Conservation (phyloP, 2,888 invertebrate species). For the Dryobota labecula region DNA sequence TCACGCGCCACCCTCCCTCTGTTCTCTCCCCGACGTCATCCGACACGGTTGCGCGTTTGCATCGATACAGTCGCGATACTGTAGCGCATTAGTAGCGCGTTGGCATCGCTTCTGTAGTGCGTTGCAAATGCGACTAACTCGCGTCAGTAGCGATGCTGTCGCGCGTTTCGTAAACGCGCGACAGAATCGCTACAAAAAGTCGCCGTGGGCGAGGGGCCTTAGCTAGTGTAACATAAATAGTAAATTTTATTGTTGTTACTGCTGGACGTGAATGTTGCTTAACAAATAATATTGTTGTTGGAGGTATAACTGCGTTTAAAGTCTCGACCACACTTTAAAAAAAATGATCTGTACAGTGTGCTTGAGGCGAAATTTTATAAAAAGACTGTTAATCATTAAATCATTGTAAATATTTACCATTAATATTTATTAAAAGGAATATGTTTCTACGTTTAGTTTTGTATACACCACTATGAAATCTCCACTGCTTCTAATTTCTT, state of each 20-base stretch:
- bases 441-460: conserved; percentile 58
- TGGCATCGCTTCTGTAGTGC: too few species aligned
- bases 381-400: conserved; percentile 62
- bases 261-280: conserved; percentile 37
- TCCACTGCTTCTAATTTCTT: conserved; percentile 91
- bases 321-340: conserved; percentile 5
- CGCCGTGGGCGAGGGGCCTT: too few species aligned
- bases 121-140: too few species aligned
- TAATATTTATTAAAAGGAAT: conserved; percentile 66
- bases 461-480: conserved; percentile 92
- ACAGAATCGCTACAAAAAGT: too few species aligned
- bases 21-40: too few species aligned
- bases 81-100: too few species aligned
- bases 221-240: neutral
- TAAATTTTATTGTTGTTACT: neutral
- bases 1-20: too few species aligned
- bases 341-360: neutral
- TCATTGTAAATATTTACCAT: conserved; percentile 44
- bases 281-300: conserved; percentile 32
- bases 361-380: conserved; percentile 26
- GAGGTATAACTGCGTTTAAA: conserved; percentile 23
- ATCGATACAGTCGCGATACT: too few species aligned
- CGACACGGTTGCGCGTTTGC: too few species aligned
- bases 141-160: too few species aligned
- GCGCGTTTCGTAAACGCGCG: too few species aligned